phyloP scores from a whole-genome alignment of 1,140 invertebrate species.

The Megathymus violae region DNA sequence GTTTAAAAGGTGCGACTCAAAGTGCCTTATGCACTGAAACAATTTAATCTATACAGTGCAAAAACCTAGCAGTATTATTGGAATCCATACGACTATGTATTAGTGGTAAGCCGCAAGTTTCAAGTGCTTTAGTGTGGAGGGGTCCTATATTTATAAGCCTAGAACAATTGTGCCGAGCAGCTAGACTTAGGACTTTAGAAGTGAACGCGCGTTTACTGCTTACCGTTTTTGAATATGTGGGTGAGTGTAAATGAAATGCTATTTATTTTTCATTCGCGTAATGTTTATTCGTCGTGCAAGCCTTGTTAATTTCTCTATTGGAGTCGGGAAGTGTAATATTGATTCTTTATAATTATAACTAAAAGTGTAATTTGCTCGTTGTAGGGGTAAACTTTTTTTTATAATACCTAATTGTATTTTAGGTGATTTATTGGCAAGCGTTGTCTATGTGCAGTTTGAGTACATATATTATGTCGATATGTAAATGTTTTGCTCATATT shows the following conservation, averaged over 20 bases:
- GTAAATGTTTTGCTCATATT: too few relatives aligned
- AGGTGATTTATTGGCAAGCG: too few relatives aligned
- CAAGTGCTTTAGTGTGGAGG: constrained; percentile 49
- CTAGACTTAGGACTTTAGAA: constrained; percentile 30
- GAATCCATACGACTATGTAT: constrained; percentile 18
- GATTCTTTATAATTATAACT: not conserved
- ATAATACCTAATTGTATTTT: too few relatives aligned
- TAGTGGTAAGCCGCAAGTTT: constrained; percentile 26
- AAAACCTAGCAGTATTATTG: constrained; percentile 21
- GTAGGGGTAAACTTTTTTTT: too few relatives aligned
- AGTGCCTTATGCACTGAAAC: not conserved
- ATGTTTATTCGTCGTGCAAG: too few relatives aligned
- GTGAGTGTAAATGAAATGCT: constrained; percentile 41
- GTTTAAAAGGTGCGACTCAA: too few relatives aligned
- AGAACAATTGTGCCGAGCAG: constrained; percentile 31
- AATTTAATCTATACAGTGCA: constrained; percentile 1
- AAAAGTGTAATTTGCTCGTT: too few relatives aligned
- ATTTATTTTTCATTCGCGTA: not conserved
- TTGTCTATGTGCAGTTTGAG: too few relatives aligned
- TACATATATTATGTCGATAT: too few relatives aligned
- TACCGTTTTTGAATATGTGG: constrained; percentile 48
- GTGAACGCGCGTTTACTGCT: constrained; percentile 38
- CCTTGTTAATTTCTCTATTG: too few relatives aligned
- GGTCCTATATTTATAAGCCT: constrained; percentile 67
- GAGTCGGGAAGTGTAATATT: not conserved